A percentile compares a stretch with the other conserved stretches of the same genome.
These are phyloP conservation scores for Watsonalla binaria DNA, from an alignment of 2,888 invertebrate genomes.

Conservation along the genomic window DNA sequence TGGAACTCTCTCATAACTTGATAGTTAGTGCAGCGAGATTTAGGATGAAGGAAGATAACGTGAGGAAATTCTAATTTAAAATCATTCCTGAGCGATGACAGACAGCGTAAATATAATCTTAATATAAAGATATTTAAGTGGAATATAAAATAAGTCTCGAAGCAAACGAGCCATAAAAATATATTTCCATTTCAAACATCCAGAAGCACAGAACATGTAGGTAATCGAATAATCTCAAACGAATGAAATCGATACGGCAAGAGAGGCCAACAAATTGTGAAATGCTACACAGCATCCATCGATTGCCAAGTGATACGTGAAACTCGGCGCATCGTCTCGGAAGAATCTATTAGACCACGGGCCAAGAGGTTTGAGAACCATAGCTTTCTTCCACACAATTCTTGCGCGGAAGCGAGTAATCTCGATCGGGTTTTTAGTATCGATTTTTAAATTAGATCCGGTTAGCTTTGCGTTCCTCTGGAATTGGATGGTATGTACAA, in stretches of 20 bases:
- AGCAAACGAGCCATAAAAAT: no score
- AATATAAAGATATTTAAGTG: no score
- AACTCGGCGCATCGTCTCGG: constrained; percentile 49
- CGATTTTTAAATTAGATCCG: not conserved
- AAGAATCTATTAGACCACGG: constrained; percentile 64
- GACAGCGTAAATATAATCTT: no score
- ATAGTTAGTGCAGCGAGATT: no score
- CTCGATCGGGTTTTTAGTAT: not conserved
- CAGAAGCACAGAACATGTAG: no score
- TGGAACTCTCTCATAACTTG: no score
- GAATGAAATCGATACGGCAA: constrained; percentile 1
- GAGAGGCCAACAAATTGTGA: constrained; percentile 30
- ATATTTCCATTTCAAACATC: no score
- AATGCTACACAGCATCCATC: constrained; percentile 32
- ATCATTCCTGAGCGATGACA: no score
- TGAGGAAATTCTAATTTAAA: no score
- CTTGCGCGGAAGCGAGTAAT: not conserved
- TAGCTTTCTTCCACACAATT: constrained; percentile 10
- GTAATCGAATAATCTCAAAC: not conserved
- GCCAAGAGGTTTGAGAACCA: constrained; percentile 44
- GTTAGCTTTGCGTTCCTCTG: not conserved
- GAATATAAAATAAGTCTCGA: no score
- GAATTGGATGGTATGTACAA: no score
- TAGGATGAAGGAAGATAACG: no score
- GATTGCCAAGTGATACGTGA: constrained; percentile 58